phyloP scores from a whole-genome alignment of 2,797 vertebrate genomes.

The Selene dorsalis region DNA sequence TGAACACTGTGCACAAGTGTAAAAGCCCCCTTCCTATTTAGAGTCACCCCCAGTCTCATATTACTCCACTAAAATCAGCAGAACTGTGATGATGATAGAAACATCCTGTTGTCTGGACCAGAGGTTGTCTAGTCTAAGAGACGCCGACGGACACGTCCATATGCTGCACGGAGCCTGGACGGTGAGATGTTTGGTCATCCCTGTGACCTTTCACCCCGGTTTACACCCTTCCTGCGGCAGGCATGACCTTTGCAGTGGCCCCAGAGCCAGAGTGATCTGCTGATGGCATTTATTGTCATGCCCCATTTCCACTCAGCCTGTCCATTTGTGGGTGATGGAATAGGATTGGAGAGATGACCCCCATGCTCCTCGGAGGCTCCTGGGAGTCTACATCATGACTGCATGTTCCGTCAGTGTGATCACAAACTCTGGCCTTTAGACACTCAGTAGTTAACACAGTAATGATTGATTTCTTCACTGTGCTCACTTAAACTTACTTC shows the following conservation, averaged over 20 bases:
- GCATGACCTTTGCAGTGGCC: constrained; percentile 71
- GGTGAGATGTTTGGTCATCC: constrained; percentile 55
- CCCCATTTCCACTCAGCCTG: constrained; percentile 71
- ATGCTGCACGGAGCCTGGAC: constrained; percentile 37
- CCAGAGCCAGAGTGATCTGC: constrained; percentile 61
- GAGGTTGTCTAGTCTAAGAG: constrained; percentile 31
- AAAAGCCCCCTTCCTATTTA: constrained; percentile 44
- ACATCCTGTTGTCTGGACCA: constrained; percentile 41
- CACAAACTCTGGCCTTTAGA: constrained; percentile 61
- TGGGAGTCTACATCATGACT: constrained; percentile 69
- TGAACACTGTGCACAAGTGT: neutral
- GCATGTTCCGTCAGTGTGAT: constrained; percentile 65
- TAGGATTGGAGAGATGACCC: constrained; percentile 70
- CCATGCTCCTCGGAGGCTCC: constrained; percentile 57
- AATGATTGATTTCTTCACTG: constrained; percentile 54
- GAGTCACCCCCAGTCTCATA: constrained; percentile 16
- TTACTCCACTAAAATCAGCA: constrained; percentile 37
- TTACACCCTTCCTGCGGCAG: constrained; percentile 61
- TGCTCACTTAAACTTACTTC: constrained; percentile 19
- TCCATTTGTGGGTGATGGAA: constrained; percentile 76
- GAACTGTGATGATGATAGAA: constrained; percentile 52
- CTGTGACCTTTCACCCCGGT: constrained; percentile 68
- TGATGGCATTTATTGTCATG: constrained; percentile 77
- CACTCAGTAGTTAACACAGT: constrained; percentile 46
- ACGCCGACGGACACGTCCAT: constrained; percentile 64